These are phyloP conservation scores for Yponomeuta sedellus DNA, from an alignment of 2,888 invertebrate genomes.

Conservation along the genomic window DNA sequence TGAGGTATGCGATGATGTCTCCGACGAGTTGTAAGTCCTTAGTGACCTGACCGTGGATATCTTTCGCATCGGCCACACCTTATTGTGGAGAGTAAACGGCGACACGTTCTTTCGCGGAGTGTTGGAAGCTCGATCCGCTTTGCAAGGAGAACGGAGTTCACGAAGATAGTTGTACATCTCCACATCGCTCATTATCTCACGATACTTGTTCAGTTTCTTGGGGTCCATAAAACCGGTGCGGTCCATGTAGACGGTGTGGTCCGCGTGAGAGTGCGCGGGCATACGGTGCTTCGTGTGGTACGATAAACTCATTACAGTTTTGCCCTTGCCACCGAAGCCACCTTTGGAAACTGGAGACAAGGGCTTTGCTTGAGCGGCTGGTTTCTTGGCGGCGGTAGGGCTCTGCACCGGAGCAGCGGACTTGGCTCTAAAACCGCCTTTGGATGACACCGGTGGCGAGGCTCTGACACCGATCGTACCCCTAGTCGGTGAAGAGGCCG, in stretches of 20 bases:
- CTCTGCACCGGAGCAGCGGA: neutral
- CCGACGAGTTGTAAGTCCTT: neutral
- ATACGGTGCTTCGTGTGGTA: slow-evolving; percentile 34
- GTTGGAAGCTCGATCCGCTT: slow-evolving; percentile 56
- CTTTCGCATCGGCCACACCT: neutral
- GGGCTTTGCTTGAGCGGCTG: neutral
- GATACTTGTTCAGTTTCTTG: slow-evolving; percentile 46
- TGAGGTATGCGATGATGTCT: neutral
- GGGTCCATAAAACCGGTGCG: slow-evolving; percentile 28
- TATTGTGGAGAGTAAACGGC: slow-evolving; percentile 25
- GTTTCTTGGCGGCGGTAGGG: neutral
- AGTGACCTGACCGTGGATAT: neutral
- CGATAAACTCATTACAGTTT: slow-evolving; percentile 42
- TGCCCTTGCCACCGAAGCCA: neutral
- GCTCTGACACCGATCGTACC: no score
- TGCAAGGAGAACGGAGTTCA: slow-evolving; percentile 39
- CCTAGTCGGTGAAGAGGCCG: no score
- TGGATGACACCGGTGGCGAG: neutral
- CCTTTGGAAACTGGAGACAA: neutral
- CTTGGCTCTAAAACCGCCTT: neutral
- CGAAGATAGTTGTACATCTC: slow-evolving; percentile 47
- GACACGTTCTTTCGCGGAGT: slow-evolving; percentile 41
- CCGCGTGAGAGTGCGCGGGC: slow-evolving; percentile 19
- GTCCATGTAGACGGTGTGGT: neutral
- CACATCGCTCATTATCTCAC: slow-evolving; percentile 53